Evolutionary conservation across 53 echinoderm and acorn worm species (phyloP).

Genomic region (Crossaster papposus): DNA sequence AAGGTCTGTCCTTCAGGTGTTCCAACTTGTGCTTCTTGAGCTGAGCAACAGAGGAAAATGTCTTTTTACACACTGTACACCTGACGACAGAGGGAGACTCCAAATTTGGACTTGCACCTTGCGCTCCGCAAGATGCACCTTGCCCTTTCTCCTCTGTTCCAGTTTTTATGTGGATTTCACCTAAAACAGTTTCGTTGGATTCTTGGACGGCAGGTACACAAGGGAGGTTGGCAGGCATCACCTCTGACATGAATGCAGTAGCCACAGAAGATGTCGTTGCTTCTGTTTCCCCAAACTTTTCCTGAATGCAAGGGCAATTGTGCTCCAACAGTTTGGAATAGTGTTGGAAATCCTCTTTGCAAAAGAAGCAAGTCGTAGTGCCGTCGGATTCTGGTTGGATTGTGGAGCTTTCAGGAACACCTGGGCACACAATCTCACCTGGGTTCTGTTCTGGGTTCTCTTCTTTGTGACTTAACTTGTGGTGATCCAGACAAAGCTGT

Average conservation of each 20-base stretch:
- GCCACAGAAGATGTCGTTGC: background rate
- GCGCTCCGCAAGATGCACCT: too few species aligned
- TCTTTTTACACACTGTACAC: background rate
- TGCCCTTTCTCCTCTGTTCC: too few species aligned
- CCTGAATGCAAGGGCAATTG: background rate
- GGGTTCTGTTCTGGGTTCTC: background rate
- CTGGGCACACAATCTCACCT: background rate
- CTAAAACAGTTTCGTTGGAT: too few species aligned
- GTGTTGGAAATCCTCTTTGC: background rate
- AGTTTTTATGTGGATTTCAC: too few species aligned
- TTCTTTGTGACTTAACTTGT: background rate
- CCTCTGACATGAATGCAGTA: background rate
- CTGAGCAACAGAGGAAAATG: background rate
- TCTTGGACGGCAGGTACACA: background rate
- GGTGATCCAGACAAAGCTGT: background rate
- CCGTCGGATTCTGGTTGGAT: background rate
- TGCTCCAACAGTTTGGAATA: background rate
- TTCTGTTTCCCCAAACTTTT: background rate
- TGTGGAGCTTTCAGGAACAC: background rate
- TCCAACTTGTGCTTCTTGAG: background rate
- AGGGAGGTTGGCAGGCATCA: background rate
- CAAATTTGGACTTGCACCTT: too few species aligned
- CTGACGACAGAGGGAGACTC: too few species aligned
- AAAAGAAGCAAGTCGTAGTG: background rate
- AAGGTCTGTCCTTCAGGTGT: background rate